Evolutionary conservation across 2,113 vertebrate species (phyloP).

Genomic region (Megaleporinus macrocephalus): DNA sequence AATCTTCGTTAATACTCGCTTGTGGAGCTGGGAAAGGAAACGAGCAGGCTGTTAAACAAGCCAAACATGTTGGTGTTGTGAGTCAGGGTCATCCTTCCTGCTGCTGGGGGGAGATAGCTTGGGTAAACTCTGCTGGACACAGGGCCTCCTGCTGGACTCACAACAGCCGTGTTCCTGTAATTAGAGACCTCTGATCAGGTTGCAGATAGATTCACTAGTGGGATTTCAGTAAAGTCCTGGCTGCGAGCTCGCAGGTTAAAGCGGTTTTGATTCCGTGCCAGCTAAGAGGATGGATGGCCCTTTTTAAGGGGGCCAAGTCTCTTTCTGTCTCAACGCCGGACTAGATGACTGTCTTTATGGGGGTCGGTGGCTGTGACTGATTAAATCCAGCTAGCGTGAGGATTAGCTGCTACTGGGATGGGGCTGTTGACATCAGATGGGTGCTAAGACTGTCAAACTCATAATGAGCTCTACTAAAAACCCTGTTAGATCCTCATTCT

Average conservation of each 20-base stretch:
- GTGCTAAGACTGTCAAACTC: conserved; percentile 43
- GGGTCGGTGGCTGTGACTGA: neutral
- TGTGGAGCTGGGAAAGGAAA: conserved; percentile 57
- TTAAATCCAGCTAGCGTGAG: conserved; percentile 6
- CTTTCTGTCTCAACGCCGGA: neutral
- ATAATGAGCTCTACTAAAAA: conserved; percentile 35
- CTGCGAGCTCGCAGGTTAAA: neutral
- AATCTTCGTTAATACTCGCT: conserved; percentile 44
- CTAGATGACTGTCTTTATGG: neutral
- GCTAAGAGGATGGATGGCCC: neutral
- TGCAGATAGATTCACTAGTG: no score
- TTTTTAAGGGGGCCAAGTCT: neutral
- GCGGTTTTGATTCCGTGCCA: neutral
- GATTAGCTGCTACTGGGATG: conserved; percentile 54
- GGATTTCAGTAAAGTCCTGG: neutral
- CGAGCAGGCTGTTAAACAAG: conserved; percentile 51
- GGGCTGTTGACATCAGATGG: conserved; percentile 59
- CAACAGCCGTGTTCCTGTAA: neutral
- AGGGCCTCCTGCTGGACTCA: conserved; percentile 7
- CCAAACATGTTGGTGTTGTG: conserved; percentile 48
- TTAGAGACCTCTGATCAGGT: neutral
- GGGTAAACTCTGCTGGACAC: conserved; percentile 32
- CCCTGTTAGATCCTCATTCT: conserved; percentile 42
- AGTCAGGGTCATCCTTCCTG: conserved; percentile 58
- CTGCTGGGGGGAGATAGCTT: conserved; percentile 42